These are phyloP conservation scores for Meandrusa payeni DNA, from an alignment of 2,888 invertebrate genomes.

Conservation along the genomic window DNA sequence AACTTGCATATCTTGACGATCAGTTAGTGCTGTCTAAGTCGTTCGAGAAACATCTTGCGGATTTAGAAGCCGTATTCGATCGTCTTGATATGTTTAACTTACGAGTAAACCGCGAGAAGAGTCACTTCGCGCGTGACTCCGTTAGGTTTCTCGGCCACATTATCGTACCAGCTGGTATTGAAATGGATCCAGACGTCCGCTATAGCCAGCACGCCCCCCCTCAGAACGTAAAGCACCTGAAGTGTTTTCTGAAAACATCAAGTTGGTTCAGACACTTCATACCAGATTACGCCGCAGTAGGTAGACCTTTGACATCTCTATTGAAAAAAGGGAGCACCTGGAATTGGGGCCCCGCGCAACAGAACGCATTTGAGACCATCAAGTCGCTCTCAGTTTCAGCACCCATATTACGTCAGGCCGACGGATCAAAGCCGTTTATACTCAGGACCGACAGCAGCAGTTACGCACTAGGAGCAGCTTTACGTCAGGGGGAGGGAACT, in stretches of 20 bases:
- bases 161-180: constrained; percentile 34
- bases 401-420: constrained; percentile 28
- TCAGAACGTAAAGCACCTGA: constrained; percentile 29
- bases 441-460: constrained; percentile 39
- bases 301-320: constrained; percentile 30
- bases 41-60: constrained; percentile 34
- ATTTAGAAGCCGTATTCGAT: constrained; percentile 35
- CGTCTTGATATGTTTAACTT: constrained; percentile 31
- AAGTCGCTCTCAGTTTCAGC: constrained; percentile 11
- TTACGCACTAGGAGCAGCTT: constrained; percentile 31
- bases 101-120: constrained; percentile 36
- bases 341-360: constrained; percentile 25
- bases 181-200: constrained; percentile 34
- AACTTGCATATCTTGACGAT: constrained; percentile 30
- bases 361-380: constrained; percentile 15
- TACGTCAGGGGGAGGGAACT: constrained; percentile 27
- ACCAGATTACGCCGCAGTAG: constrained; percentile 28
- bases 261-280: constrained; percentile 37
- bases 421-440: constrained; percentile 32
- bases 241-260: constrained; percentile 33
- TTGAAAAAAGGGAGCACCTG: constrained; percentile 31
- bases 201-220: constrained; percentile 39
- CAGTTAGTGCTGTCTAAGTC: constrained; percentile 33
- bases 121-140: constrained; percentile 30
- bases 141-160: constrained; percentile 41